These are phyloP conservation scores for Casuarius casuarius DNA, from an alignment of 2,113 vertebrate genomes.

Conservation along the genomic window DNA sequence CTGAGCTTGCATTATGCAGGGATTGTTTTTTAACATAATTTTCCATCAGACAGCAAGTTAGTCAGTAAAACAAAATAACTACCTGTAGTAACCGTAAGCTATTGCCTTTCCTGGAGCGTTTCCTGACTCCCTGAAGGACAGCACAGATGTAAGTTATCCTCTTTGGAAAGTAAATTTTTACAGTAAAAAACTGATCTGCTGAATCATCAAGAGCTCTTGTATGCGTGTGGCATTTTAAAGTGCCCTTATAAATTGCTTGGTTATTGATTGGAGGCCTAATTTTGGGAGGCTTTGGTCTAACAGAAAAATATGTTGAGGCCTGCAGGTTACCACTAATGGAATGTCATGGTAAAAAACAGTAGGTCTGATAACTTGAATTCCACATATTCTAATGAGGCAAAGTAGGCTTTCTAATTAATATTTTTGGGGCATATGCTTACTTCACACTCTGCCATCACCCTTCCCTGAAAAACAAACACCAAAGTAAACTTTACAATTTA, in stretches of 20 bases:
- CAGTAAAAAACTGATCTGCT: constrained; percentile 10
- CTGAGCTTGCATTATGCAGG: background rate
- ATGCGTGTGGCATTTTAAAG: background rate
- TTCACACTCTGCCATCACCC: background rate
- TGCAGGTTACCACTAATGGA: background rate
- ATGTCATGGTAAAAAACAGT: background rate
- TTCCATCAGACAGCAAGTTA: constrained; percentile 44
- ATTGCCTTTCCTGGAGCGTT: constrained; percentile 67
- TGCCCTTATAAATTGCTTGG: background rate
- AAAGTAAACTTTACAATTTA: constrained; percentile 22
- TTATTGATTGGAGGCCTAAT: background rate
- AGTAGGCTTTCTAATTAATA: background rate
- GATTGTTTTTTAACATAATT: background rate
- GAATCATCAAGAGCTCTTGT: background rate
- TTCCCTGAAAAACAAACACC: constrained; percentile 23
- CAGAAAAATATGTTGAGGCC: background rate
- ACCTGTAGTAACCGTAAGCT: constrained; percentile 63
- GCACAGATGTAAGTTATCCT: constrained; percentile 6
- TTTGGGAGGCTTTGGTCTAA: background rate
- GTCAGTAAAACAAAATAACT: constrained; percentile 47
- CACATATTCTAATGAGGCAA: background rate
- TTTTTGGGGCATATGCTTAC: background rate
- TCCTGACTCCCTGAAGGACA: constrained; percentile 63
- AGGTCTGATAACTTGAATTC: background rate
- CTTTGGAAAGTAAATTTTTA: background rate